A percentile compares a stretch with the other conserved stretches of the same genome.
Conservation (phyloP, 2,797 vertebrate genomes). For the Hemitrygon akajei region DNA sequence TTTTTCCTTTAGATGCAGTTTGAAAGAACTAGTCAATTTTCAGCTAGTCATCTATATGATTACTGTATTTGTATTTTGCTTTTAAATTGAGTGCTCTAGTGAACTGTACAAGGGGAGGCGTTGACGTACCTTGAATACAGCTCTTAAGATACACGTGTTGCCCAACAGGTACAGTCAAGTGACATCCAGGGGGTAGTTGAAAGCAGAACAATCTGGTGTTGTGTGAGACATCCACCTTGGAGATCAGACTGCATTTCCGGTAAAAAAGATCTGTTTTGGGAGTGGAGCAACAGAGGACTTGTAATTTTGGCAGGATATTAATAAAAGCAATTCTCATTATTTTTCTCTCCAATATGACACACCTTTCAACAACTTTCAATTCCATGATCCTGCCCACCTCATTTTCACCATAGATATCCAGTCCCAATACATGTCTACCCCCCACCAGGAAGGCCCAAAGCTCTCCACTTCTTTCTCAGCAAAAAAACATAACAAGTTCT, state of each 20-base stretch:
- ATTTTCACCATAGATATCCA: too few species aligned
- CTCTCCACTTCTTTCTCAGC: too few species aligned
- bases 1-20: not conserved
- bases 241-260: slow-evolving; percentile 74
- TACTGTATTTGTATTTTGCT: not conserved
- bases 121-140: slow-evolving; percentile 64
- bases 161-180: slow-evolving; percentile 71
- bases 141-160: slow-evolving; percentile 87
- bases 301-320: too few species aligned
- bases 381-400: too few species aligned
- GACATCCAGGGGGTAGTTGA: slow-evolving; percentile 63
- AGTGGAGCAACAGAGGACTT: not conserved
- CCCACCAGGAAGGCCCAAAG: too few species aligned
- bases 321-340: not conserved
- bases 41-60: not conserved
- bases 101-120: not conserved
- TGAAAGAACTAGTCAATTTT: not conserved
- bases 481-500: too few species aligned
- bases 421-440: too few species aligned
- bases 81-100: not conserved
- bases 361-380: too few species aligned
- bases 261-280: slow-evolving; percentile 58
- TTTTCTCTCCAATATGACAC: not conserved
- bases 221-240: slow-evolving; percentile 73
- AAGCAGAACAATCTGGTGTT: slow-evolving; percentile 75